Conservation (phyloP, 2,888 invertebrate species). For the Fabriciana adippe region DNA sequence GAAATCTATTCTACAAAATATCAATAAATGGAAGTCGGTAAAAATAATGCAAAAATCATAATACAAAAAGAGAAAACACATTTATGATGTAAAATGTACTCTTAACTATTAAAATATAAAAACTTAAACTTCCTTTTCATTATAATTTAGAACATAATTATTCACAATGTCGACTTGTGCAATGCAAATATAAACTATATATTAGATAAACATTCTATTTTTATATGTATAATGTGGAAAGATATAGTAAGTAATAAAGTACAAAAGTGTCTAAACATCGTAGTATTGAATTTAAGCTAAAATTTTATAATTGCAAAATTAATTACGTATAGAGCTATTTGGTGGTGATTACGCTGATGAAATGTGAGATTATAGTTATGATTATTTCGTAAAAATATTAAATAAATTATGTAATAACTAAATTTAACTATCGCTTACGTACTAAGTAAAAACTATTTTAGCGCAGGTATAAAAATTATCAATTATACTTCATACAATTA, state of each 20-base stretch:
- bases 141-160: too few relatives aligned
- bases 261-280: too few relatives aligned
- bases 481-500: neutral
- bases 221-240: too few relatives aligned
- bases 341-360: neutral
- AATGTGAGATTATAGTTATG: conserved; percentile 20
- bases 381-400: conserved; percentile 2
- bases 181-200: too few relatives aligned
- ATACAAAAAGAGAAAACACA: neutral
- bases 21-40: neutral
- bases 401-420: conserved; percentile 29
- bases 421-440: conserved; percentile 24
- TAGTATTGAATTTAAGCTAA: too few relatives aligned
- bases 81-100: neutral
- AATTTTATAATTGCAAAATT: too few relatives aligned
- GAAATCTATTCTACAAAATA: neutral
- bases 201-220: too few relatives aligned
- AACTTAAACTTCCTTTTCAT: conserved; percentile 3
- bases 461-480: conserved; percentile 35
- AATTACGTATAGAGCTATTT: too few relatives aligned
- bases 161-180: too few relatives aligned
- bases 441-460: conserved; percentile 26
- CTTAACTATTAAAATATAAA: conserved; percentile 4
- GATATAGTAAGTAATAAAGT: too few relatives aligned
- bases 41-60: neutral